phyloP scores from a whole-genome alignment of 2,888 invertebrate species.

The Aricia artaxerxes region DNA sequence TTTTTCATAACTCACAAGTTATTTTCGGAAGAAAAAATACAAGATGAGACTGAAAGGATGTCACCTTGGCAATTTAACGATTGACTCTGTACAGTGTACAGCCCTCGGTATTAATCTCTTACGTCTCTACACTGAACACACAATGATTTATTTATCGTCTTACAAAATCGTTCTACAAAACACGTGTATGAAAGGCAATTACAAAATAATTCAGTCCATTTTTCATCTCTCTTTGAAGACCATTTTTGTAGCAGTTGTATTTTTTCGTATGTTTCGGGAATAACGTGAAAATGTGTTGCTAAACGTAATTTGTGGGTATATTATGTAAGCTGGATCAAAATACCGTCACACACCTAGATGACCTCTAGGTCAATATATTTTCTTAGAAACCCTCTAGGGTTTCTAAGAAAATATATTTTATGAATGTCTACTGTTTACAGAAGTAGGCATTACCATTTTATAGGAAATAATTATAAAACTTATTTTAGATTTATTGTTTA shows the following conservation, averaged over 20 bases:
- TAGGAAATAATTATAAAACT: too few species aligned
- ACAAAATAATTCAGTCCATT: neutral
- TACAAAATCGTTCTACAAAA: neutral
- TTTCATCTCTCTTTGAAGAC: neutral
- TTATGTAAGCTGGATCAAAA: neutral
- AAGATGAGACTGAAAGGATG: neutral
- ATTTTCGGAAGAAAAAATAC: neutral
- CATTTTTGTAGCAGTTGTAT: neutral
- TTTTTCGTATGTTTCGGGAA: neutral
- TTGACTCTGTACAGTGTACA: neutral
- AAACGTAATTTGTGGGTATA: neutral
- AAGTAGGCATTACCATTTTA: too few species aligned
- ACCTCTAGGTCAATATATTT: too few species aligned
- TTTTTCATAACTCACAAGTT: too few species aligned
- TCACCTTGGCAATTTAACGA: neutral
- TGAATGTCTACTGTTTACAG: too few species aligned
- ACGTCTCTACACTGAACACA: neutral
- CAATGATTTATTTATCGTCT: neutral
- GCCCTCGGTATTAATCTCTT: neutral
- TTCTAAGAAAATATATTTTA: neutral
- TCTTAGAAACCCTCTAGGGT: too few species aligned
- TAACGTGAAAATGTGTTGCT: neutral
- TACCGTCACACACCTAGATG: neutral
- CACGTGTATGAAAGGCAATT: slow-evolving; percentile 1
- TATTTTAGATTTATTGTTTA: neutral